Evolutionary conservation across 2,888 invertebrate genomes (phyloP).

Genomic region (Drosophila kuntzei): DNA sequence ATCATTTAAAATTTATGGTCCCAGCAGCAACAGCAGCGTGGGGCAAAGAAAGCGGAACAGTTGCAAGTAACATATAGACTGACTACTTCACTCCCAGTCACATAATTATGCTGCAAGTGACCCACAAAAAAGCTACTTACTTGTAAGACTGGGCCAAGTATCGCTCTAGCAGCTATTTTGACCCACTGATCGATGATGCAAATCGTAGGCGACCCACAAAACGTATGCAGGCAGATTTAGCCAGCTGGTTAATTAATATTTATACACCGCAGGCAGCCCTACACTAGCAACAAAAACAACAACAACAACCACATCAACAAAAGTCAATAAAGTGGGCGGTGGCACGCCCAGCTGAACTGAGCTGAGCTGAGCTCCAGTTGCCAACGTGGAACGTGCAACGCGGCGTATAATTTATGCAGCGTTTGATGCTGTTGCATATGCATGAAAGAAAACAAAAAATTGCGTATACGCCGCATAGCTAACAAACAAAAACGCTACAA

Average conservation of each 20-base stretch:
- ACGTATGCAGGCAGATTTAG: slow-evolving; percentile 19
- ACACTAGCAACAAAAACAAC: neutral
- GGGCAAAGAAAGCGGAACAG: slow-evolving; percentile 3
- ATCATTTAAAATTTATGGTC: slow-evolving; percentile 70
- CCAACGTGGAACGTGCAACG: slow-evolving; percentile 45
- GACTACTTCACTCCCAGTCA: neutral
- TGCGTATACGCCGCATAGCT: slow-evolving; percentile 42
- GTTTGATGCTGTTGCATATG: slow-evolving; percentile 75
- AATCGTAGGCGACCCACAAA: slow-evolving; percentile 43
- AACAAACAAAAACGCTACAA: slow-evolving; percentile 19
- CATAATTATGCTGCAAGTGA: slow-evolving; percentile 57
- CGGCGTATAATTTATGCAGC: slow-evolving; percentile 76
- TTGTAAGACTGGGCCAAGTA: slow-evolving; percentile 37
- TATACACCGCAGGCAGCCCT: slow-evolving; percentile 32
- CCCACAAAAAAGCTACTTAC: slow-evolving; percentile 57
- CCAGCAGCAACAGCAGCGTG: slow-evolving; percentile 15
- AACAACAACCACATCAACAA: slow-evolving; percentile 2
- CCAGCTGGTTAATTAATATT: slow-evolving; percentile 54
- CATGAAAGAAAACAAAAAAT: slow-evolving; percentile 43
- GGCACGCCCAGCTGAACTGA: slow-evolving; percentile 7
- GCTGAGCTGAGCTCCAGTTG: slow-evolving; percentile 25
- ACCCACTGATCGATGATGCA: slow-evolving; percentile 55
- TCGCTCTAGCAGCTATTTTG: slow-evolving; percentile 27
- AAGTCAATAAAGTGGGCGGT: slow-evolving; percentile 50
- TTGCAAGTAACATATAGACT: slow-evolving; percentile 4